Evolutionary conservation across 1,140 invertebrate genomes (phyloP).

Genomic region (Pentalonia nigronervosa): DNA sequence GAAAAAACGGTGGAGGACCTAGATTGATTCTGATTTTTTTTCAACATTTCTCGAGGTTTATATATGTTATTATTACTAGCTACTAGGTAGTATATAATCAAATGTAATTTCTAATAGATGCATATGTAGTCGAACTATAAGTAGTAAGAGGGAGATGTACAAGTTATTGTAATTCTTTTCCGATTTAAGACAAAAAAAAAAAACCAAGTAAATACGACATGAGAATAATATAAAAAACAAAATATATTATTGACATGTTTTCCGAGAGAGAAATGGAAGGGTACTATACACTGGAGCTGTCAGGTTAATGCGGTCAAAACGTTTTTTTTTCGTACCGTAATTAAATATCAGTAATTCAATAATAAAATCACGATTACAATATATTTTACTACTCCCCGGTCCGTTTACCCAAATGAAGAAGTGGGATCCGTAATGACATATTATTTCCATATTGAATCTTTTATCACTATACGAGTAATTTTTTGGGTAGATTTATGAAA

Average conservation of each 20-base stretch:
- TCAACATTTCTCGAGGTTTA: not conserved
- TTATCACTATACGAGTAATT: not conserved
- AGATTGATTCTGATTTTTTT: not conserved
- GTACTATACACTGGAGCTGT: not conserved
- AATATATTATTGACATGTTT: not conserved
- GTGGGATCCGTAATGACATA: not conserved
- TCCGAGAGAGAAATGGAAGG: not conserved
- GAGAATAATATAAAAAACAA: not conserved
- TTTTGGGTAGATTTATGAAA: not conserved
- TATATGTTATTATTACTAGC: not conserved
- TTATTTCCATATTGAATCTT: not conserved
- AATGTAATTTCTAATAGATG: not conserved
- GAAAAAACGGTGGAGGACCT: not conserved
- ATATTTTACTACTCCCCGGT: not conserved
- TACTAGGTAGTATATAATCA: not conserved
- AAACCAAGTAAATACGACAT: not conserved
- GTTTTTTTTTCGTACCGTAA: not conserved
- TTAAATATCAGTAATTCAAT: not conserved
- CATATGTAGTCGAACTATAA: not conserved
- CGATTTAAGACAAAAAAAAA: no score
- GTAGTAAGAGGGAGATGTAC: accelerated
- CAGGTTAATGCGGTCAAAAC: not conserved
- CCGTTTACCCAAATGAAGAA: not conserved
- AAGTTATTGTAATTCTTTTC: not conserved
- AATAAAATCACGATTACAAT: not conserved